These are phyloP conservation scores for Cheirogaleus medius DNA, from an alignment of 2,113 vertebrate genomes.

Conservation along the genomic window DNA sequence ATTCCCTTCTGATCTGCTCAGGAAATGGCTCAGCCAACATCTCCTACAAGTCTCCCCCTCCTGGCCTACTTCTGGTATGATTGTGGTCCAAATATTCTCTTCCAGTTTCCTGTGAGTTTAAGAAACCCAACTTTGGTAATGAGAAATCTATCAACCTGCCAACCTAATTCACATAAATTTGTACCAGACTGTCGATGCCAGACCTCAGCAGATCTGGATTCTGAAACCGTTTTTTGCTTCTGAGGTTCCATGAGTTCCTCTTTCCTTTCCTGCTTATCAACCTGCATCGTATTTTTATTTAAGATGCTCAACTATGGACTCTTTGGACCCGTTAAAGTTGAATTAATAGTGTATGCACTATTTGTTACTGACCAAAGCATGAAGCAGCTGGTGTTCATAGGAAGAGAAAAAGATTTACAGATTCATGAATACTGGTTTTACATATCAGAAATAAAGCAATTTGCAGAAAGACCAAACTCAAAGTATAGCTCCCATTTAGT, in stretches of 20 bases:
- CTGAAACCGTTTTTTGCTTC: constrained; percentile 29
- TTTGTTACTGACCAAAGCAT: constrained; percentile 51
- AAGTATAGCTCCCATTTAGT: neutral
- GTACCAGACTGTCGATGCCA: constrained; percentile 2
- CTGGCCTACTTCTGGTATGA: constrained; percentile 17
- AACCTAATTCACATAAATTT: constrained; percentile 53
- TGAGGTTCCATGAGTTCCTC: neutral
- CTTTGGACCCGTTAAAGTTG: neutral
- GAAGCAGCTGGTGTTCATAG: constrained; percentile 5
- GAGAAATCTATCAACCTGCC: constrained; percentile 46
- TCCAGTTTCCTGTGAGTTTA: constrained; percentile 49
- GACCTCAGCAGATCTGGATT: constrained; percentile 35
- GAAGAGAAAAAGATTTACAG: neutral
- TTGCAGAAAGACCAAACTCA: constrained; percentile 31
- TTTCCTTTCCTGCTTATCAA: constrained; percentile 49
- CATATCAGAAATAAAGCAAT: constrained; percentile 22
- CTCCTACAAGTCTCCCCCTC: constrained; percentile 50
- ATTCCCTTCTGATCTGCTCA: constrained; percentile 59
- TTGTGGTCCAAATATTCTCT: constrained; percentile 30
- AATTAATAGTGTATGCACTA: constrained; percentile 25
- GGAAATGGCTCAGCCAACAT: constrained; percentile 62
- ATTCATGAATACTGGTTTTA: constrained; percentile 30
- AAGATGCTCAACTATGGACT: constrained; percentile 54
- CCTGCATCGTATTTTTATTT: constrained; percentile 49
- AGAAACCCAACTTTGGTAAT: constrained; percentile 49